A percentile compares a stretch with the other conserved stretches of the same genome.
Evolutionary conservation across 2,113 vertebrate genomes (phyloP).

Genomic region (Entomyzon cyanotis): DNA sequence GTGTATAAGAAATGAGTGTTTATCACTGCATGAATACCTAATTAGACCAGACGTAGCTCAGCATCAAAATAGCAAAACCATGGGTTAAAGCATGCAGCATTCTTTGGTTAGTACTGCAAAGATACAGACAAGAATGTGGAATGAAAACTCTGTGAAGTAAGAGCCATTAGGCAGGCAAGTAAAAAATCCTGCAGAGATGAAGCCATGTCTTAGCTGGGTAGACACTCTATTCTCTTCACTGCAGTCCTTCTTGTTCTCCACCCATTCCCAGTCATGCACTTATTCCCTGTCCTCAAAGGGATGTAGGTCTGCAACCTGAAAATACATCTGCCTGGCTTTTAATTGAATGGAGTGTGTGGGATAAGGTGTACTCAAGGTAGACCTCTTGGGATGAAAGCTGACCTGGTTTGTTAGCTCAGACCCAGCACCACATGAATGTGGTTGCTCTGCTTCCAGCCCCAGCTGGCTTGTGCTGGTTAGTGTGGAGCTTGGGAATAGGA

Average conservation of each 20-base stretch:
- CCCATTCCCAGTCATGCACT: neutral
- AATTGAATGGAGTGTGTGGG: neutral
- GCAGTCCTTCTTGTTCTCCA: neutral
- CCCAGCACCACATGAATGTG: neutral
- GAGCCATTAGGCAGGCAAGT: conserved; percentile 3
- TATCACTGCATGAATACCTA: conserved; percentile 19
- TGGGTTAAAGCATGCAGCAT: neutral
- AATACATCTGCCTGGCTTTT: neutral
- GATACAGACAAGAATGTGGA: neutral
- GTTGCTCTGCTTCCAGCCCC: neutral
- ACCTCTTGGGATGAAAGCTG: neutral
- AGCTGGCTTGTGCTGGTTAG: neutral
- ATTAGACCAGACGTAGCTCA: conserved; percentile 32
- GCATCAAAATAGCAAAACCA: neutral
- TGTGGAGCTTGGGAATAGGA: neutral
- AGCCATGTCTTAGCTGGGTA: neutral
- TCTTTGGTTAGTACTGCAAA: neutral
- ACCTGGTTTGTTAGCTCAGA: neutral
- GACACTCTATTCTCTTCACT: neutral
- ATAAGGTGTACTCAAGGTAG: neutral
- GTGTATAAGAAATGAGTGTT: conserved; percentile 1
- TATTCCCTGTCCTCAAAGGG: neutral
- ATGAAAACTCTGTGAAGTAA: conserved; percentile 1
- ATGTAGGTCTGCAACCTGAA: neutral
- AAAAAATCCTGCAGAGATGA: conserved; percentile 33